These are phyloP conservation scores for Paguma larvata DNA, from an alignment of 2,797 vertebrate genomes.

Conservation along the genomic window DNA sequence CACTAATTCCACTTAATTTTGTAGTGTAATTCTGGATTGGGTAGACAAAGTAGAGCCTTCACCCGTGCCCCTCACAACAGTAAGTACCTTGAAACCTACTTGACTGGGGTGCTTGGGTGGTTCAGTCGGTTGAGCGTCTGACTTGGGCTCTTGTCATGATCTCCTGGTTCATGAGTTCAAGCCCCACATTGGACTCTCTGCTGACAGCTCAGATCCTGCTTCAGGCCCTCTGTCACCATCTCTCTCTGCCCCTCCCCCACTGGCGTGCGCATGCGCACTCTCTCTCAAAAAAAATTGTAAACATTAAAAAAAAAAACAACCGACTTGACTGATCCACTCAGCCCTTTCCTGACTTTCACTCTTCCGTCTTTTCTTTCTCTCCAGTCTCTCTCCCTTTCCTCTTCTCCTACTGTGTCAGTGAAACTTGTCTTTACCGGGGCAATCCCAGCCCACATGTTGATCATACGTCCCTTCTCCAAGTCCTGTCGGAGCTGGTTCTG, in stretches of 20 bases:
- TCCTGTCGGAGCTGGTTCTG: neutral
- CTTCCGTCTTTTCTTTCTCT: neutral
- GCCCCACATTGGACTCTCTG: no score
- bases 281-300: no score
- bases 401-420: neutral
- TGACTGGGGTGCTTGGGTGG: neutral
- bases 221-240: no score
- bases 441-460: fast-evolving
- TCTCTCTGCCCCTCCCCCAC: no score
- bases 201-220: no score
- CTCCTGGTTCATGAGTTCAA: no score
- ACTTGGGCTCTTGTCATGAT: no score
- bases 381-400: neutral
- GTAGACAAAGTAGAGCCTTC: neutral
- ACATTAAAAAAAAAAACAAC: no score
- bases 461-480: neutral
- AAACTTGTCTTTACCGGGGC: neutral
- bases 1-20: neutral
- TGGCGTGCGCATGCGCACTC: no score
- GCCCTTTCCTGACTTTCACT: neutral
- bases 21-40: neutral
- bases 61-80: neutral
- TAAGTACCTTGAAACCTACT: neutral
- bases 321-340: fast-evolving
- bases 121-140: no score